Evolutionary conservation across 1,140 invertebrate genomes (phyloP).

Genomic region (Yoshiicerus persimilis): DNA sequence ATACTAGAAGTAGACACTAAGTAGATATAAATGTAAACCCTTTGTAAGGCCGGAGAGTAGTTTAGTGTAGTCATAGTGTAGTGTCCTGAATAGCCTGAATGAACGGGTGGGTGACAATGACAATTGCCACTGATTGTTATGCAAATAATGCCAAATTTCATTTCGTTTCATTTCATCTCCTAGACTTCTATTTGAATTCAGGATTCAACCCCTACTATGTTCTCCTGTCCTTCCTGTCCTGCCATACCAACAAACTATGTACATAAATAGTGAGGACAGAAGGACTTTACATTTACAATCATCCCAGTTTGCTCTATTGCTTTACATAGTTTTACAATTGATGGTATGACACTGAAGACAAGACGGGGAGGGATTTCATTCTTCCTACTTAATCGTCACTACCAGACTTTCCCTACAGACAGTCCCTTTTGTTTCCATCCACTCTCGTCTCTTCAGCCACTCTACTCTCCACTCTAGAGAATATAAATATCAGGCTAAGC

Average conservation of each 20-base stretch:
- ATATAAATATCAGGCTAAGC: neutral
- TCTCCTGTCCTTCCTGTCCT: neutral
- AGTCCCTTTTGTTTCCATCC: too few species aligned
- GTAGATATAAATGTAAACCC: neutral
- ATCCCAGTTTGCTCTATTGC: neutral
- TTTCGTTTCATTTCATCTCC: constrained; percentile 24
- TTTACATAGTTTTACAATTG: constrained; percentile 12
- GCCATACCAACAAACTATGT: neutral
- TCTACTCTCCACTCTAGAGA: neutral
- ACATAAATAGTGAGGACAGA: neutral
- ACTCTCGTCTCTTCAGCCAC: neutral
- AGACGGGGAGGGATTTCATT: neutral
- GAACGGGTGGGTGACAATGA: constrained; percentile 41
- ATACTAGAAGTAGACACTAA: neutral
- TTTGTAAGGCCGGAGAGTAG: neutral
- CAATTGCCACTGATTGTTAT: constrained; percentile 46
- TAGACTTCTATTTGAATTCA: neutral
- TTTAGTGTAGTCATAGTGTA: neutral
- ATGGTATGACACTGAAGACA: neutral
- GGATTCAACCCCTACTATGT: neutral
- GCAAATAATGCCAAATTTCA: constrained; percentile 39
- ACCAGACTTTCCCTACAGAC: neutral
- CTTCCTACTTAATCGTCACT: neutral
- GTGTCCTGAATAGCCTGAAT: neutral
- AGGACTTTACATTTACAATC: constrained; percentile 1